Evolutionary conservation across 2,113 vertebrate species (phyloP).

Genomic region (Propithecus coquereli): DNA sequence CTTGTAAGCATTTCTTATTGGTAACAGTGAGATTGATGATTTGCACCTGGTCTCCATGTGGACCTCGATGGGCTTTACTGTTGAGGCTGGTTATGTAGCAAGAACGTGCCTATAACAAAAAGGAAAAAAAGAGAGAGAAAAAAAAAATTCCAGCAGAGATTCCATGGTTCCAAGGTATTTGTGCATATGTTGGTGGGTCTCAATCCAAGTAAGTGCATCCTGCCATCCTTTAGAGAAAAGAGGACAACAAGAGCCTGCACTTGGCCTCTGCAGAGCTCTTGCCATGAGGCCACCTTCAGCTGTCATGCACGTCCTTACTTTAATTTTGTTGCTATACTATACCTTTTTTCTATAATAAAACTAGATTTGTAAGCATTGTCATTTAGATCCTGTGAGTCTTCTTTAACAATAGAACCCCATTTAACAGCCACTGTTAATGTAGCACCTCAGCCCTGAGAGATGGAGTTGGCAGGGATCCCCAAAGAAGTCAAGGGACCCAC

Average conservation of each 20-base stretch:
- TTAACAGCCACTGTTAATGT: not conserved
- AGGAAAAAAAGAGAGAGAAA: not conserved
- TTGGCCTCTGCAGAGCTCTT: not conserved
- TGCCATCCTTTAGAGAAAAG: not conserved
- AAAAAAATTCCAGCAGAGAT: not conserved
- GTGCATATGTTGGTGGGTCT: not conserved
- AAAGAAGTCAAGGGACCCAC: not conserved
- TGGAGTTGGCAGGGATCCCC: not conserved
- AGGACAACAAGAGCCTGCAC: not conserved
- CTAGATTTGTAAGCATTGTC: not conserved
- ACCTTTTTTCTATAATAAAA: not conserved
- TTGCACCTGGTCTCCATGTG: not conserved
- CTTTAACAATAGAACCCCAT: not conserved
- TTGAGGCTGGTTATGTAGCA: not conserved
- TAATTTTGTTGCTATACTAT: not conserved
- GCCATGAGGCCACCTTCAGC: not conserved
- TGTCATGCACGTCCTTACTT: not conserved
- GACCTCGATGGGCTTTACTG: not conserved
- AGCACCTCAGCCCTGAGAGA: not conserved
- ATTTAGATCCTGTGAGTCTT: not conserved
- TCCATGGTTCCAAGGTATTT: not conserved
- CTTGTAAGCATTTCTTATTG: not conserved
- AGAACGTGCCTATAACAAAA: not conserved
- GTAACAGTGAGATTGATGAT: not conserved
- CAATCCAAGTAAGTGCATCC: not conserved